These are phyloP conservation scores for Phyllotreta cruciferae DNA, from an alignment of 2,888 invertebrate genomes.

Conservation along the genomic window DNA sequence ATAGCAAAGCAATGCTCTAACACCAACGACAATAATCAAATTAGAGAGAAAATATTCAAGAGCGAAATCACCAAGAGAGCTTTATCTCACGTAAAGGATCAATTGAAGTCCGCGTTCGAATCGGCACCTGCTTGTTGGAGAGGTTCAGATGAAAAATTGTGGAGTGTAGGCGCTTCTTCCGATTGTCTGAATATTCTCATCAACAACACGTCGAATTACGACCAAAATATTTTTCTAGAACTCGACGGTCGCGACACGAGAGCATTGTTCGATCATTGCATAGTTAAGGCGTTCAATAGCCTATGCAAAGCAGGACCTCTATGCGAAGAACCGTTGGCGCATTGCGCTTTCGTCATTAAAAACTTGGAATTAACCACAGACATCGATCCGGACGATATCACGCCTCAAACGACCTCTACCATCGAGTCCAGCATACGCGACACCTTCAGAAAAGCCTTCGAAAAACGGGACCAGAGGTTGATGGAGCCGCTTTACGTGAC, in stretches of 20 bases:
- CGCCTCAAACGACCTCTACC: slow-evolving; percentile 39
- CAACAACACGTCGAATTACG: slow-evolving; percentile 77
- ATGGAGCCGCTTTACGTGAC: slow-evolving; percentile 89
- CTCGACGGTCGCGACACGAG: slow-evolving; percentile 62
- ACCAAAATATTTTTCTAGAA: slow-evolving; percentile 64
- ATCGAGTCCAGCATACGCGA: slow-evolving; percentile 56
- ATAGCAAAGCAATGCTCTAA: slow-evolving; percentile 41
- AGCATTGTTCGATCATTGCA: slow-evolving; percentile 75
- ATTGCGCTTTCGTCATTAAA: slow-evolving; percentile 89
- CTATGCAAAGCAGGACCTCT: slow-evolving; percentile 87
- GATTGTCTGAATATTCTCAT: slow-evolving; percentile 90
- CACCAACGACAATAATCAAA: slow-evolving; percentile 47
- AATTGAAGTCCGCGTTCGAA: slow-evolving; percentile 68
- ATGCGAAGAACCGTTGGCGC: slow-evolving; percentile 97
- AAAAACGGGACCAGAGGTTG: slow-evolving; percentile 86
- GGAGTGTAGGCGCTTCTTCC: slow-evolving; percentile 91
- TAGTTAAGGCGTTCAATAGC: slow-evolving; percentile 87
- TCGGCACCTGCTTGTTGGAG: slow-evolving; percentile 59
- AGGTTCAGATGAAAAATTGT: slow-evolving; percentile 69
- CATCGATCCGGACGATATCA: slow-evolving; percentile 62
- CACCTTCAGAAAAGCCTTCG: slow-evolving; percentile 86
- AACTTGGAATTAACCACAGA: slow-evolving; percentile 69
- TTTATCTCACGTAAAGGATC: slow-evolving; percentile 59
- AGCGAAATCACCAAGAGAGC: slow-evolving; percentile 44
- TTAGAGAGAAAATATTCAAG: slow-evolving; percentile 47